Evolutionary conservation across 2,113 vertebrate species (phyloP).

Genomic region (Lates calcarifer): DNA sequence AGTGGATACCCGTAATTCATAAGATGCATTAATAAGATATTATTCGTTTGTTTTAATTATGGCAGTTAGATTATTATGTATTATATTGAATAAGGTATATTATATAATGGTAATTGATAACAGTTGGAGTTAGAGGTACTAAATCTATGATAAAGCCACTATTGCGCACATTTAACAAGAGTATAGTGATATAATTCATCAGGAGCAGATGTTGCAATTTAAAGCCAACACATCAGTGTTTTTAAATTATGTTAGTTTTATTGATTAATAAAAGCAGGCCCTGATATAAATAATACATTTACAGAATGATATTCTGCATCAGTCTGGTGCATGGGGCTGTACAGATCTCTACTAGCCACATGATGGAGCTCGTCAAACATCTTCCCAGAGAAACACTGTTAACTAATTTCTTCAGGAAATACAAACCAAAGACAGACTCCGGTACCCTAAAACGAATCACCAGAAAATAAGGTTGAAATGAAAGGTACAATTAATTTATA

Average conservation of each 20-base stretch:
- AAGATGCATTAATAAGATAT: not conserved
- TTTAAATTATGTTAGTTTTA: constrained; percentile 59
- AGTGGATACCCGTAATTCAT: not conserved
- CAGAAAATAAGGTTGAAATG: constrained; percentile 36
- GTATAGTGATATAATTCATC: not conserved
- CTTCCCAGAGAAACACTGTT: constrained; percentile 47
- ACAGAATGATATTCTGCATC: constrained; percentile 45
- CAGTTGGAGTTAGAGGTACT: too few relatives aligned
- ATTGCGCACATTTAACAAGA: not conserved
- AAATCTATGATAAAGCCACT: not conserved
- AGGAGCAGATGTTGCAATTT: constrained; percentile 13
- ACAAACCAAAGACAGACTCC: constrained; percentile 59
- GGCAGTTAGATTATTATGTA: too few relatives aligned
- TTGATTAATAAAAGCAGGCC: constrained; percentile 64
- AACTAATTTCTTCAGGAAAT: constrained; percentile 67
- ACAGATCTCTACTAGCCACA: constrained; percentile 61
- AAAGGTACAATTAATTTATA: constrained; percentile 19
- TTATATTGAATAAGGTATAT: not conserved
- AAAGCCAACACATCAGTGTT: constrained; percentile 39
- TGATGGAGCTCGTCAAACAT: constrained; percentile 79
- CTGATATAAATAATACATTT: constrained; percentile 67
- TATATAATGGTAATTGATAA: too few relatives aligned
- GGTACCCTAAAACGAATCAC: constrained; percentile 20
- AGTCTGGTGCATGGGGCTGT: constrained; percentile 55
- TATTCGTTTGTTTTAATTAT: not conserved